Evolutionary conservation across 37 sponge, comb jelly and placozoan genomes (phyloP), one percentile per base, ranked within the genome.

Genomic region (Crambe crambe): DNA sequence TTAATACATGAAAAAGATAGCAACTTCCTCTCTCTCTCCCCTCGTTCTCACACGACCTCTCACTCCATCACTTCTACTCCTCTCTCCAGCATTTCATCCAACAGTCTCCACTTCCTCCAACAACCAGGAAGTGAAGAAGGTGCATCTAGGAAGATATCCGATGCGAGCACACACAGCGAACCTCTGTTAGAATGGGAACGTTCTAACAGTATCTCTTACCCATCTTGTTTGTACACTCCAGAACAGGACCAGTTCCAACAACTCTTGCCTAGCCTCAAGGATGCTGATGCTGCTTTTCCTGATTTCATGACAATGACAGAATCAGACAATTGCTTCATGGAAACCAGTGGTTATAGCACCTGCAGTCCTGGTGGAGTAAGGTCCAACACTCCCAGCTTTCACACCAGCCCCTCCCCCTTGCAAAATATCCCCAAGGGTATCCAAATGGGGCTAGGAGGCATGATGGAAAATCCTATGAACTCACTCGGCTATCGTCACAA

Each of bases 341-440:
- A 47, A 15, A 47, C 6, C 6, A 12, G 12, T 12, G 12, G 10
- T 47, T 70, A 36, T 9, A 4, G 2, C n/a, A 12, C 42, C 42
- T 8, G 42, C 41, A 32, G 70, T 5, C n/a, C 35, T 38, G 23
- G 9, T n/a, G 8, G 15, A 23, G 41, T 26, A 22, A 73, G 2
- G 44, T 10, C 56, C 36, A 5, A 20, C 32, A 29, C 74, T 15
- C 51, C 6, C 12, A 6, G 12, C 6, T 6, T 15, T 22, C 20
- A 4, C 42, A 22, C n/a, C 43, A 25, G 42, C 42, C 71, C 71
- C n/a, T 70, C 71, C n/a, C 41, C 12, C 21, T 27, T 54, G 56
- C 56, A 73, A 29, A 58, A 81, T 29, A 81, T 81, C 42, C 81
- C 81, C 4, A 72, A 82, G 43, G 74, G 82, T 10, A 23, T 64